Base-by-base conservation (phyloP, 2,113 vertebrate genomes). In the Platanista minor region DNA sequence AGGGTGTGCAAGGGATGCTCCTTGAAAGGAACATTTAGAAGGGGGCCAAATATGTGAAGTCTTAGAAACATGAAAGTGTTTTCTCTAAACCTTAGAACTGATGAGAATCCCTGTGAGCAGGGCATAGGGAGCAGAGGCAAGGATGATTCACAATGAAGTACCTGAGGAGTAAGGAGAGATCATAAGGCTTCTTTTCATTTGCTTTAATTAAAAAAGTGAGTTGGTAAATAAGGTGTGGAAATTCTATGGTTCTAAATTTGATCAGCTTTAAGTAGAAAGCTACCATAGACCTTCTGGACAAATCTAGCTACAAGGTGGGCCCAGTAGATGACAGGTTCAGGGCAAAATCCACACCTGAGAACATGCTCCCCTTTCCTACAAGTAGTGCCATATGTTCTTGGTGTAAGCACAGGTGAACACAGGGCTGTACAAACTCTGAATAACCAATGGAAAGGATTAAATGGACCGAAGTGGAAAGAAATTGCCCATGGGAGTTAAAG, bases 101-200 rank as follows among this genome's bases (percentile, higher is more conserved):
- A 33, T 2, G 4, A 10, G 66, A 39, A 31, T 12, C 36, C 49
- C 6, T 0, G 1, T n/a, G 29, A 61, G n/a, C 59, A 90, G 61
- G 13, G 2, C 3, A 5, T 0, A 41, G 71, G 7, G 17, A 62
- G 1, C 1, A 0, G 49, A 62, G n/a, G 21, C n/a, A 7, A 43
- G 18, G 33, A 85, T 13, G 13, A 15, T 2, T 46, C 18, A 46
- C 2, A 0, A 9, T 2, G 23, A 86, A 23, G 29, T 29, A n/a
- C 23, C 25, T 27, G 59, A 31, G 46, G 11, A 87, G 18, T 5
- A 10, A 84, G 75, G 18, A 49, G 9, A 54, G 49, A 52, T 10
- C 9, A 36, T 18, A 31, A 52, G 3, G 29, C 39, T 92, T 78
- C 52, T 72, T 94, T 80, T 43, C 20, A n/a, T 61, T 62, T 67